phyloP scores from a whole-genome alignment of 2,113 vertebrate genomes.

The Pseudonaja textilis region DNA sequence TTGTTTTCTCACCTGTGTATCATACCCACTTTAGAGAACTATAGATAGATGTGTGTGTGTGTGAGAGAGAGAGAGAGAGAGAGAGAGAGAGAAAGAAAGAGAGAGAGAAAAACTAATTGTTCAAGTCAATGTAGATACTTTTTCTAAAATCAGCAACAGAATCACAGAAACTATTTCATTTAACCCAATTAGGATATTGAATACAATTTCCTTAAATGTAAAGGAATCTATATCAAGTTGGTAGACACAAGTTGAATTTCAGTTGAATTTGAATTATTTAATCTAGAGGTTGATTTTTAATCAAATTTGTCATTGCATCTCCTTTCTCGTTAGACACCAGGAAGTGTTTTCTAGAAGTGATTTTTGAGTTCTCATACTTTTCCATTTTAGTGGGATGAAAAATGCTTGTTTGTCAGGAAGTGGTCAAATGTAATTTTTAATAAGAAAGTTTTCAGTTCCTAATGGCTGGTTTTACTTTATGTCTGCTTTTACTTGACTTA shows the following conservation, averaged over 20 bases:
- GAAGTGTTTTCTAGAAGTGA: not conserved
- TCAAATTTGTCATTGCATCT: not conserved
- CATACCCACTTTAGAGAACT: not conserved
- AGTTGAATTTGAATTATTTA: conserved; percentile 10
- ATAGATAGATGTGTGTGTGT: not conserved
- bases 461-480: not conserved
- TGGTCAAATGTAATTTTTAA: not conserved
- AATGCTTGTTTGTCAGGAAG: not conserved
- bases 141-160: not conserved
- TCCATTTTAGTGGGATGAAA: conserved; percentile 5
- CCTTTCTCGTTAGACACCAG: not conserved
- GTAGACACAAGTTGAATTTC: not conserved
- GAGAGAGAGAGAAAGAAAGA: too few relatives aligned
- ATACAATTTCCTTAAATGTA: conserved; percentile 7
- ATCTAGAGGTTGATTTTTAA: not conserved
- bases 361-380: not conserved
- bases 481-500: not conserved
- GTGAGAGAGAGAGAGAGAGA: too few relatives aligned
- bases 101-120: not conserved
- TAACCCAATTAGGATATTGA: not conserved
- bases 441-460: not conserved
- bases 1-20: not conserved
- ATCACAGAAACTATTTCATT: not conserved
- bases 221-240: not conserved
- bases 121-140: not conserved